Base-by-base conservation (phyloP, 1,140 invertebrate species). In the Drosophila pruinosa region DNA sequence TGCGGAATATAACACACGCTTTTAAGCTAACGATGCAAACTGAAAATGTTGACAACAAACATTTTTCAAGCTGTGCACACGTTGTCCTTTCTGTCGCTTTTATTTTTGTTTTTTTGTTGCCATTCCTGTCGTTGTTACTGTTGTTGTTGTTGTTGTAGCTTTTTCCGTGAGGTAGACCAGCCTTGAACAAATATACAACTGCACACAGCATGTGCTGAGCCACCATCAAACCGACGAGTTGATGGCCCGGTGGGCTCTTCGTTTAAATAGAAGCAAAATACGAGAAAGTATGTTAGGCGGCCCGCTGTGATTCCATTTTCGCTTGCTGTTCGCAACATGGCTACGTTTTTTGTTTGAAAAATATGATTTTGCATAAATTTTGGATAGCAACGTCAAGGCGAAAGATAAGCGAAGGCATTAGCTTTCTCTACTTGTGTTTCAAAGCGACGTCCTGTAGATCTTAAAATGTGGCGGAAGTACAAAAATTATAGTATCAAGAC, bases 1-100 rank as follows among this genome's bases (percentile, higher is more conserved):
- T 85, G 58, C 50, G 50, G 48, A 38, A 38, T 21, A 38, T 53
- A 36, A 59, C 62, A 63, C 62, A 77, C 73, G 78, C 81, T 88
- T 86, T 88, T 81, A 86, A 88, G 82, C 82, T 89, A 88, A 88
- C 82, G 82, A 88, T 88, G 82, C 82, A 88, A 88, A 89, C 82
- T 89, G 78, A 83, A 86, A 86, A 89, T 88, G 82, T 88, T 88
- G 83, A 88, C 82, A 88, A 88, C 82, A 89, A 89, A 88, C 82
- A 88, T 88, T 88, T 88, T 88, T 88, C 82, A 88, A 89, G 82
- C 82, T 88, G 82, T 88, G 82, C 67, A 54, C 59, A 67, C 64
- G 61, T 63, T 61, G 71, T 67, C 74, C 61, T 70, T 39, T 64
- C 67, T 58, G 38, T 52, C 63, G 56, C 47, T 48, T 39, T 69